Conservation (phyloP, 2,888 invertebrate species). For the Brachycybe producta region DNA sequence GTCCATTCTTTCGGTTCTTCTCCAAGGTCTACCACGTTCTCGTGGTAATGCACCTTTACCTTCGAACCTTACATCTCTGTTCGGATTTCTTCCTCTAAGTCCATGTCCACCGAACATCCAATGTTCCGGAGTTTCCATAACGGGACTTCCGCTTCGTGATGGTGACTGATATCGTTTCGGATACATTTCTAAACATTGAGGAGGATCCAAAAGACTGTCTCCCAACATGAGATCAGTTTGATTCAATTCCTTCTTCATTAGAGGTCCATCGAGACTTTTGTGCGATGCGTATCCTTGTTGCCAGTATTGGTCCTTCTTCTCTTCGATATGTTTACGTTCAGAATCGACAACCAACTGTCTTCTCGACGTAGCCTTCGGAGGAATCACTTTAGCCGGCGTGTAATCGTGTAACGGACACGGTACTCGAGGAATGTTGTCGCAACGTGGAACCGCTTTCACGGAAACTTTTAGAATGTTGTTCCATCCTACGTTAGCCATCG, state of each 20-base stretch:
- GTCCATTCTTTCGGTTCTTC: neutral
- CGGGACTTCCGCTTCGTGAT: slow-evolving; percentile 28
- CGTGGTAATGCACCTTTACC: neutral
- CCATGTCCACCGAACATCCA: slow-evolving; percentile 26
- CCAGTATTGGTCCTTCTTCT: no score
- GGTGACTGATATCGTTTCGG: slow-evolving; percentile 31
- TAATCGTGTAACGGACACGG: slow-evolving; percentile 9
- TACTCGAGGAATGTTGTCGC: slow-evolving; percentile 39
- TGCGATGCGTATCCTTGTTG: no score
- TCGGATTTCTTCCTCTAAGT: slow-evolving; percentile 5
- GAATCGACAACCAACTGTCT: slow-evolving; percentile 20
- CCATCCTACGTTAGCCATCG: slow-evolving; percentile 50
- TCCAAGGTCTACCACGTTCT: slow-evolving; percentile 12
- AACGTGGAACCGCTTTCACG: slow-evolving; percentile 51
- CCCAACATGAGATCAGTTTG: slow-evolving; percentile 28
- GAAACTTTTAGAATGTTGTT: slow-evolving; percentile 47
- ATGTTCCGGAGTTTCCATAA: slow-evolving; percentile 31
- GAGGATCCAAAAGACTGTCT: slow-evolving; percentile 35
- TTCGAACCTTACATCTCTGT: neutral
- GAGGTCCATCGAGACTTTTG: no score
- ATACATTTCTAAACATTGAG: slow-evolving; percentile 28
- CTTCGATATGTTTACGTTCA: no score
- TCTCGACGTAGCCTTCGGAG: slow-evolving; percentile 16
- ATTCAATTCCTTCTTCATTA: slow-evolving; percentile 22
- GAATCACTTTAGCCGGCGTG: slow-evolving; percentile 11